Conservation (phyloP, 2,113 vertebrate genomes). For the Vulpes vulpes region DNA sequence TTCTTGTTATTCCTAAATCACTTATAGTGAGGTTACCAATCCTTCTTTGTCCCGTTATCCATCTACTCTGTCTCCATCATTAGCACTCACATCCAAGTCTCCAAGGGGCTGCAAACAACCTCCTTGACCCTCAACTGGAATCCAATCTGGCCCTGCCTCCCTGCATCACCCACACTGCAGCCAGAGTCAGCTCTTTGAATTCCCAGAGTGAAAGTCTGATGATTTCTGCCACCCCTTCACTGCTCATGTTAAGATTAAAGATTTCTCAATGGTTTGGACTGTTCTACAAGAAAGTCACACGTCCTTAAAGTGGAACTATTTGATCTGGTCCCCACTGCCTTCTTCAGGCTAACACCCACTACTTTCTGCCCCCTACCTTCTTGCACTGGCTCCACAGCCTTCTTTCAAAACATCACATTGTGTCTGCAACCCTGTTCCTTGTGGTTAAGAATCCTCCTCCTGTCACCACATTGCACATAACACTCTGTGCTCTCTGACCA, state of each 20-base stretch:
- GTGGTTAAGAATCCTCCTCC: neutral
- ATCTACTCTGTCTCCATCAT: neutral
- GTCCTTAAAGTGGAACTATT: rapidly evolving
- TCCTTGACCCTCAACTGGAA: neutral
- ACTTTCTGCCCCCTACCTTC: rapidly evolving
- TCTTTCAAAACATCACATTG: neutral
- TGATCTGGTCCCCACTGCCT: neutral
- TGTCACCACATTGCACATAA: neutral
- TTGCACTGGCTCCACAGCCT: neutral
- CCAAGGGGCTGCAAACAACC: neutral
- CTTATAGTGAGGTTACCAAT: neutral
- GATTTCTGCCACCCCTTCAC: neutral
- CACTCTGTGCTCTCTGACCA: neutral
- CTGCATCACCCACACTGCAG: rapidly evolving
- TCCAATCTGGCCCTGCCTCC: neutral
- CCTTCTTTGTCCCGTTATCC: neutral
- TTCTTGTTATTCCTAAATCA: neutral
- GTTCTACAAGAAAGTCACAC: neutral
- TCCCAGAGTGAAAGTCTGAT: neutral
- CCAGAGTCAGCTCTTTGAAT: neutral
- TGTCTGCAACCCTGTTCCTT: neutral
- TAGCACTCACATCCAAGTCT: neutral
- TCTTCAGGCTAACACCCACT: neutral
- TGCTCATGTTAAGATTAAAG: neutral
- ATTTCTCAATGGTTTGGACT: neutral